Base-by-base conservation (phyloP, 2,888 invertebrate species). In the Dasysyrphus albostriatus region DNA sequence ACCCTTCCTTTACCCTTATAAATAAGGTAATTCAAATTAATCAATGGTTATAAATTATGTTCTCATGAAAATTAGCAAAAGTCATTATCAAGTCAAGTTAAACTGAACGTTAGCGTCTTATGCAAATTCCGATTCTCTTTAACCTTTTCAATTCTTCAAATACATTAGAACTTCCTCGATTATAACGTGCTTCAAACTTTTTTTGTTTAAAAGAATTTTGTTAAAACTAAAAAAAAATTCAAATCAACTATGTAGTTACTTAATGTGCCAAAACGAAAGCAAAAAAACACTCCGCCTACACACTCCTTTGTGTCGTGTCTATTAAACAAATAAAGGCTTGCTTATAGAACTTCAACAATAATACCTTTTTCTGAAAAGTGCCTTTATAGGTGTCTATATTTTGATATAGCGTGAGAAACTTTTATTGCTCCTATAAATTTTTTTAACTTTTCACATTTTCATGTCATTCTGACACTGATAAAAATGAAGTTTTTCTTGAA, bases 331-430 rank as follows among this genome's bases (percentile, higher is more conserved):
- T n/a, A 44, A 4, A 47, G 9, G 16, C 16, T 16, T 47, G 19
- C 10, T 19, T 12, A n/a, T n/a, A 9, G 9, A 2, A 16, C 19
- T 19, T 49, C 16, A 16, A 8, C 47, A 16, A 47, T 47, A 47
- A 29, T 7, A 44, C n/a, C 16, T 16, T 47, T n/a, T 24, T 29
- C 12, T 29, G 2, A 12, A 51, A 54, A 14, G 10, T 6, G 34
- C 29, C 37, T 56, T 51, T 61, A 32, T n/a, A 7, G 16, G 9
- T 54, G 19, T 47, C 54, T 8, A 61, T 8, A 61, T 54, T 12
- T n/a, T 34, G 16, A 49, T 49, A 49, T 51, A 59, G 42, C 67
- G 80, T 80, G 74, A 24, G 67, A 80, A 80, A 24, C 12, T 42
- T 67, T 65, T 49, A 65, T 29, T 49, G 63, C 54, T 29, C 14